A percentile compares a stretch with the other conserved stretches of the same genome.
Conservation (phyloP, 2,888 invertebrate genomes). For the Rhyacophila evoluta region DNA sequence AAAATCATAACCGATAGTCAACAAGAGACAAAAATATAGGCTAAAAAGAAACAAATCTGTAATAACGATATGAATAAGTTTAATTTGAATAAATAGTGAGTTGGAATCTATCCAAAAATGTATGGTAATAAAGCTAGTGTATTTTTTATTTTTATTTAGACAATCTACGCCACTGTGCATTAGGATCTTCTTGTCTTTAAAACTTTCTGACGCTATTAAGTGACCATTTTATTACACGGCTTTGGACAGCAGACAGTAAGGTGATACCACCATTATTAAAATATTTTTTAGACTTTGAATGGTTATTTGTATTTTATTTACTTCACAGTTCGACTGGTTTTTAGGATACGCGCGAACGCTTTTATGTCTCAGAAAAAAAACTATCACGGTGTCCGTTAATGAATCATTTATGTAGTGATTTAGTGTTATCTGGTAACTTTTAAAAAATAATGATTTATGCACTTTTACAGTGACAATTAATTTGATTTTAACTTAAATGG, state of each 20-base stretch:
- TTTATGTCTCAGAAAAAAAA: neutral
- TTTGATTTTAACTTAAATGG: neutral
- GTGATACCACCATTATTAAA: slow-evolving; percentile 29
- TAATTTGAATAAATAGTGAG: too few species aligned
- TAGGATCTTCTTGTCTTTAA: slow-evolving; percentile 11
- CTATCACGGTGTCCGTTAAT: neutral
- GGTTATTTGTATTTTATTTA: slow-evolving; percentile 23
- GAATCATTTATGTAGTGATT: slow-evolving; percentile 24
- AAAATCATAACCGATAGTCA: too few species aligned
- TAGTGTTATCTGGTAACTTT: neutral
- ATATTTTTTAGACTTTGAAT: slow-evolving; percentile 16
- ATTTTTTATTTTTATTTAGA: neutral
- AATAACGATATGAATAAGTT: too few species aligned
- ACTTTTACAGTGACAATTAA: neutral
- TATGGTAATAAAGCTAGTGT: too few species aligned
- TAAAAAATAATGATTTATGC: neutral
- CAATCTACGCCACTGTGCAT: neutral
- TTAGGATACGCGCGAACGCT: slow-evolving; percentile 6
- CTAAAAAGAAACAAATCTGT: too few species aligned
- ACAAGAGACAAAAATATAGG: too few species aligned
- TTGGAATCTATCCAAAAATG: too few species aligned
- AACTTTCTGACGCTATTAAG: slow-evolving; percentile 29
- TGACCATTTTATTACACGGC: slow-evolving; percentile 32
- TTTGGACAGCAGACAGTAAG: slow-evolving; percentile 29
- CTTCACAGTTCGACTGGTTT: slow-evolving; percentile 20